phyloP scores from a whole-genome alignment of 2,888 invertebrate species.

The Trichopoda pennipes region DNA sequence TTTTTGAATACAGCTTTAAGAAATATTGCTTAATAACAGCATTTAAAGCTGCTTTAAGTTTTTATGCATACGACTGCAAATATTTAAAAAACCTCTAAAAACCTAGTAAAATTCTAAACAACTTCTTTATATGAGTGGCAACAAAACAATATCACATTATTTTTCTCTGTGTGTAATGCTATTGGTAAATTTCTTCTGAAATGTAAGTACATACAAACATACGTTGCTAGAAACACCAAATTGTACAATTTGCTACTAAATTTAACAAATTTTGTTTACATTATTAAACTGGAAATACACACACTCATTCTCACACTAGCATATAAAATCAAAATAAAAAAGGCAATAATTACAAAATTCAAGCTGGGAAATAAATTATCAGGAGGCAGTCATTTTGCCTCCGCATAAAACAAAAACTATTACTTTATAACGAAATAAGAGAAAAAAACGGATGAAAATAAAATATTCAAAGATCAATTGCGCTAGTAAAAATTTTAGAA shows the following conservation, averaged over 20 bases:
- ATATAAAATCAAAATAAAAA: conserved; percentile 40
- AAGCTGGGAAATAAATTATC: conserved; percentile 72
- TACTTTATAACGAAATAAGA: conserved; percentile 55
- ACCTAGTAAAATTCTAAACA: too few relatives aligned
- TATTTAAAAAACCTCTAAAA: too few relatives aligned
- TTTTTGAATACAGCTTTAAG: too few relatives aligned
- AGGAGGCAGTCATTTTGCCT: conserved; percentile 60
- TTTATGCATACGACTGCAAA: too few relatives aligned
- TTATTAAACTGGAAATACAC: conserved; percentile 46
- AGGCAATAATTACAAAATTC: conserved; percentile 77
- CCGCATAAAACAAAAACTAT: conserved; percentile 29
- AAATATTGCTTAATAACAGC: too few relatives aligned
- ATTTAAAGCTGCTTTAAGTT: too few relatives aligned
- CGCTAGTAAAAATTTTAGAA: conserved; percentile 54
- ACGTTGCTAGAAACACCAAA: conserved; percentile 50
- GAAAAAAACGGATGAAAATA: conserved; percentile 59
- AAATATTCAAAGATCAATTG: conserved; percentile 65
- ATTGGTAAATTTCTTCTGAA: conserved; percentile 24
- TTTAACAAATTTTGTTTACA: conserved; percentile 63
- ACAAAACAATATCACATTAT: too few relatives aligned
- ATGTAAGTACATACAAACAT: background rate
- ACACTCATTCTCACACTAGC: conserved; percentile 15
- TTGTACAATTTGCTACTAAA: conserved; percentile 63
- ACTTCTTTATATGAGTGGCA: too few relatives aligned
- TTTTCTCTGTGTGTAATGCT: conserved; percentile 35